phyloP scores from a whole-genome alignment of 2,797 vertebrate species.

The Gambusia yucatana region DNA sequence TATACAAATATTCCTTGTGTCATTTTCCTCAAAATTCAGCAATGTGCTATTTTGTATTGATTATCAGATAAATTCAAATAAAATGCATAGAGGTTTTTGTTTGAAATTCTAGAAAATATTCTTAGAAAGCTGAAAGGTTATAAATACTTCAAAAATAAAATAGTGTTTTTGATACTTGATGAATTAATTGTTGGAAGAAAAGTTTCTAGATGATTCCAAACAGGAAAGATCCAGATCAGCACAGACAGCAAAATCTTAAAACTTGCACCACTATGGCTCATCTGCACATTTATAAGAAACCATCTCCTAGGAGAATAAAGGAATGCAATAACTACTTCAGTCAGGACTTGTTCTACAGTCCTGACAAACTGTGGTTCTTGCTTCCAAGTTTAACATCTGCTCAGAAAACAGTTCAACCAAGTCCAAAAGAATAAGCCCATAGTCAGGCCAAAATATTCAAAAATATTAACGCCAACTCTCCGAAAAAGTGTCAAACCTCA shows the following conservation, averaged over 20 bases:
- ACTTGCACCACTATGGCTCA: not conserved
- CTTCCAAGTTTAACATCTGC: slow-evolving; percentile 19
- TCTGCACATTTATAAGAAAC: not conserved
- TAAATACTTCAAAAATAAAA: not conserved
- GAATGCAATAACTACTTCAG: not conserved
- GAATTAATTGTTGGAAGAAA: not conserved
- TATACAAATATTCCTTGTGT: not conserved
- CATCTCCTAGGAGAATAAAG: not conserved
- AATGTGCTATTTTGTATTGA: not conserved
- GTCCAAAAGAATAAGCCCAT: not conserved
- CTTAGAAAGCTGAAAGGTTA: not conserved
- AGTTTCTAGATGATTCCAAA: not conserved
- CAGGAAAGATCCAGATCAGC: not conserved
- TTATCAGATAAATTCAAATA: not conserved
- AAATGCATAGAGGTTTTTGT: not conserved
- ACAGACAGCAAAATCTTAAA: not conserved
- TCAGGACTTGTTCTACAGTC: not conserved
- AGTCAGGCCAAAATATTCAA: not conserved
- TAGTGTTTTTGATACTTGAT: not conserved
- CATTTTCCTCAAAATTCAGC: not conserved
- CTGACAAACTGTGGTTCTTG: not conserved
- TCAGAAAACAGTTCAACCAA: slow-evolving; percentile 7
- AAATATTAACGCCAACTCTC: not conserved
- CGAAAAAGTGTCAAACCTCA: not conserved
- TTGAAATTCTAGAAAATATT: not conserved